Evolutionary conservation across 1,140 invertebrate species (phyloP).

Genomic region (Drosophila orena): DNA sequence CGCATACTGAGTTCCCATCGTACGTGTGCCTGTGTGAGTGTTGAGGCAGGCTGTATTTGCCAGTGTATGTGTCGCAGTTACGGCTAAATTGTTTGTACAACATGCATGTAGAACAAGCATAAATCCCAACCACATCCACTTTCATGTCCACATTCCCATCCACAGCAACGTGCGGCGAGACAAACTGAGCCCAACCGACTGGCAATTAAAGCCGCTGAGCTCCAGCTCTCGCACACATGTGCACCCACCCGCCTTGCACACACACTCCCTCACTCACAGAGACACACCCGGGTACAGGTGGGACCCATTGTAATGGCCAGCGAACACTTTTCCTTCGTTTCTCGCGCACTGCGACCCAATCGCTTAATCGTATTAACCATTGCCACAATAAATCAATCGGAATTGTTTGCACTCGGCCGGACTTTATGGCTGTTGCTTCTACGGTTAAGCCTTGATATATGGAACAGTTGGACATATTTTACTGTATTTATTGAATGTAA

Average conservation of each 20-base stretch:
- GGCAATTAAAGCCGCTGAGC: conserved; percentile 66
- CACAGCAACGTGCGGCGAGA: conserved; percentile 24
- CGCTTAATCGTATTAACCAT: conserved; percentile 27
- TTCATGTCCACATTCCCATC: conserved; percentile 31
- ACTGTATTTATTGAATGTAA: no score
- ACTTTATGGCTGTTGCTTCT: conserved; percentile 11
- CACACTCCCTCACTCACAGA: not conserved
- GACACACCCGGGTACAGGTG: conserved; percentile 15
- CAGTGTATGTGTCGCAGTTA: conserved; percentile 59
- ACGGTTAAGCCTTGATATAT: conserved; percentile 16
- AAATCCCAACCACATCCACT: conserved; percentile 64
- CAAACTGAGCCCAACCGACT: conserved; percentile 45
- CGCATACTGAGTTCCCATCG: conserved; percentile 39
- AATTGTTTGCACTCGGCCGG: conserved; percentile 20
- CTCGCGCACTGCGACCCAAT: conserved; percentile 3
- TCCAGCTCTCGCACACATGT: conserved; percentile 11
- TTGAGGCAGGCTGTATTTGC: conserved; percentile 17
- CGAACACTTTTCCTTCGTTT: conserved; percentile 23
- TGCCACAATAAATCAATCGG: conserved; percentile 42
- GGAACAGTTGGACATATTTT: not conserved
- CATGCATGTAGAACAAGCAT: conserved; percentile 81
- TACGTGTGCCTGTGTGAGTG: conserved; percentile 18
- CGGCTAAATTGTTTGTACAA: conserved; percentile 81
- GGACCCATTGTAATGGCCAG: conserved; percentile 23
- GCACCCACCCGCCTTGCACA: not conserved